A percentile compares a stretch with the other conserved stretches of the same genome.
phyloP scores from a whole-genome alignment of 2,888 invertebrate genomes.

The Mythimna ferrago region DNA sequence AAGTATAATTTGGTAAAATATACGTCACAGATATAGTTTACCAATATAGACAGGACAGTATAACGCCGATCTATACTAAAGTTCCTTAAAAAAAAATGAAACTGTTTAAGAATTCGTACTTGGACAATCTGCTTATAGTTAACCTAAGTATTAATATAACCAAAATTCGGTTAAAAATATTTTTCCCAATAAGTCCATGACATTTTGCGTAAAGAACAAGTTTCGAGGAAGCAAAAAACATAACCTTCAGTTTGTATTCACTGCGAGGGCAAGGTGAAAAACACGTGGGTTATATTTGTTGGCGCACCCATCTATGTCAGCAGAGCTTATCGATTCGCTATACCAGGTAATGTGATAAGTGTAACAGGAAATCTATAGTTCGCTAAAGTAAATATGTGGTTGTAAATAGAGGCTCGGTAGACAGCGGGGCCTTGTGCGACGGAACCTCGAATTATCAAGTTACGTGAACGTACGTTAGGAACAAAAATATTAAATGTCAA shows the following conservation, averaged over 20 bases:
- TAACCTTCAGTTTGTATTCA: constrained; percentile 51
- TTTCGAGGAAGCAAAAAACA: constrained; percentile 55
- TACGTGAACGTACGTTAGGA: constrained; percentile 23
- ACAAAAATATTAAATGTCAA: constrained; percentile 49
- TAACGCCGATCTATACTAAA: neutral
- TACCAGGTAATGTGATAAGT: constrained; percentile 64
- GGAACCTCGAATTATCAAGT: constrained; percentile 24
- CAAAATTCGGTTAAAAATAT: neutral
- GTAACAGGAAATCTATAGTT: constrained; percentile 65
- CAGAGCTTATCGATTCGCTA: constrained; percentile 53
- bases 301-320: constrained; percentile 52
- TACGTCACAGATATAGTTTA: constrained; percentile 1
- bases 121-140: neutral
- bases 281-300: constrained; percentile 48
- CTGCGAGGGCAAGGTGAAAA: constrained; percentile 52
- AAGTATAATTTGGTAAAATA: constrained; percentile 4
- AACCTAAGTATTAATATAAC: neutral
- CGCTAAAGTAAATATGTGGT: constrained; percentile 45
- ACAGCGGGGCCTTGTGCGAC: constrained; percentile 59
- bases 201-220: constrained; percentile 53
- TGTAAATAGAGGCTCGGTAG: constrained; percentile 60
- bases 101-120: neutral
- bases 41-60: neutral
- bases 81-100: neutral
- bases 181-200: constrained; percentile 50